Base-by-base conservation (phyloP, 2,797 vertebrate genomes). In the Halcyon leucocephala region DNA sequence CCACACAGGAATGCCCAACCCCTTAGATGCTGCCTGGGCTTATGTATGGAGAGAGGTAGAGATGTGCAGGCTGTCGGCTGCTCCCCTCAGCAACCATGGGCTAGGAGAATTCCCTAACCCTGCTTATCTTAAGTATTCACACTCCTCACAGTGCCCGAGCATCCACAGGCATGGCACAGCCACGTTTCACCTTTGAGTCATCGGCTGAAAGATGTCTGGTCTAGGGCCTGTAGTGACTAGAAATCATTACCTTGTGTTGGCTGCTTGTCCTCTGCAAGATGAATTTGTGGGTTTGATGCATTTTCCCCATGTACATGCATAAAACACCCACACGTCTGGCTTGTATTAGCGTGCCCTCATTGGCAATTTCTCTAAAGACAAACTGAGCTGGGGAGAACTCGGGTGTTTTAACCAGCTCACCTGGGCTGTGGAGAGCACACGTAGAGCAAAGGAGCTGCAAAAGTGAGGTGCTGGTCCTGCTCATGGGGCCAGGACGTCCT, bases 141-240 rank as follows among this genome's bases (percentile, higher is more conserved):
- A 41, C 81, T 49, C 46, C 91, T 86, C 29, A 1, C 0, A 41
- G 84, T 52, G 29, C 55, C 94, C 72, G 12, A 42, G 84, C 64
- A 57, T 93, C 76, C 79, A 86, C 78, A 90, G 89, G 65, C 76
- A 82, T 13, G 67, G 78, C 72, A 61, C 1, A 2, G 79, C 79
- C 17, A 1, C 8, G 7, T 80, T 93, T 92, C 82, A 49, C 79
- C 86, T 71, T 90, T 96, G 95, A 94, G 77, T 96, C 93, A 96
- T 79, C 4, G 0, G 42, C 58, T 78, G 82, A 88, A 79, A 91
- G 73, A 71, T 82, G 51, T 13, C 87, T 82, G 89, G 72, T 95
- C 85, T 79, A 74, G 82, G 89, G 77, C 96, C 77, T 96, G 94
- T 73, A 95, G 91, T 1, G 60, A 95, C 95, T 95, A 67, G 95